A percentile compares a stretch with the other conserved stretches of the same genome.
These are phyloP conservation scores for Zootoca vivipara DNA, from an alignment of 2,113 vertebrate species.

Conservation along the genomic window DNA sequence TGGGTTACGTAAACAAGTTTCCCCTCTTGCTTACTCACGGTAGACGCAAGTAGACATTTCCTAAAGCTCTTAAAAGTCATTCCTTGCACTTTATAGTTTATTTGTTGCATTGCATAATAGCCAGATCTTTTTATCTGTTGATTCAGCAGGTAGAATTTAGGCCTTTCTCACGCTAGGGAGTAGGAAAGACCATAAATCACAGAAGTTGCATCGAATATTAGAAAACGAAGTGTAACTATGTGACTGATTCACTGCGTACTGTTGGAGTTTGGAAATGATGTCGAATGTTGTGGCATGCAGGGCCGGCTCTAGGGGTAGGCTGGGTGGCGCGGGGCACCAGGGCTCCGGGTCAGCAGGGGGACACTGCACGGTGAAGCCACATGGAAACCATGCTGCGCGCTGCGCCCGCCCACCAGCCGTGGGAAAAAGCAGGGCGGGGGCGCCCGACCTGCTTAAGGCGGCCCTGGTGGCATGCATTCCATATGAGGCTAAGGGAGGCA, in stretches of 20 bases:
- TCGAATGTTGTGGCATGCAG: not conserved
- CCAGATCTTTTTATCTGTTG: constrained; percentile 15
- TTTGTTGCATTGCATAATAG: not conserved
- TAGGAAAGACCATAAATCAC: constrained; percentile 25
- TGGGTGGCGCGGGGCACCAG: no score
- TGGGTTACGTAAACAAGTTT: not conserved
- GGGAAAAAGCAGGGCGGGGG: no score
- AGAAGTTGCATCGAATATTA: not conserved
- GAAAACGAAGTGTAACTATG: not conserved
- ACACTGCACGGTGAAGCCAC: no score
- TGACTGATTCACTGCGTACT: not conserved
- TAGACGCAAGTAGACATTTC: constrained; percentile 32
- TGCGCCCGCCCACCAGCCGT: no score
- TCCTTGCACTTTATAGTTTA: not conserved
- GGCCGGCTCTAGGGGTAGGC: no score
- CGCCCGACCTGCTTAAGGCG: no score
- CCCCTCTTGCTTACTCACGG: not conserved
- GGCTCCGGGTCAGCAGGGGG: no score
- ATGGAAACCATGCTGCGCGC: no score
- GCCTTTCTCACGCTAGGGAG: constrained; percentile 10
- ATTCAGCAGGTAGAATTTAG: constrained; percentile 34
- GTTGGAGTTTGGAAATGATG: not conserved
- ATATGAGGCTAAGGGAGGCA: not conserved
- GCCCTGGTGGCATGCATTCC: not conserved
- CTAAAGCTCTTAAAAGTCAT: constrained; percentile 35